Conservation (phyloP, 2,888 invertebrate genomes). For the Electrophaes corylata region DNA sequence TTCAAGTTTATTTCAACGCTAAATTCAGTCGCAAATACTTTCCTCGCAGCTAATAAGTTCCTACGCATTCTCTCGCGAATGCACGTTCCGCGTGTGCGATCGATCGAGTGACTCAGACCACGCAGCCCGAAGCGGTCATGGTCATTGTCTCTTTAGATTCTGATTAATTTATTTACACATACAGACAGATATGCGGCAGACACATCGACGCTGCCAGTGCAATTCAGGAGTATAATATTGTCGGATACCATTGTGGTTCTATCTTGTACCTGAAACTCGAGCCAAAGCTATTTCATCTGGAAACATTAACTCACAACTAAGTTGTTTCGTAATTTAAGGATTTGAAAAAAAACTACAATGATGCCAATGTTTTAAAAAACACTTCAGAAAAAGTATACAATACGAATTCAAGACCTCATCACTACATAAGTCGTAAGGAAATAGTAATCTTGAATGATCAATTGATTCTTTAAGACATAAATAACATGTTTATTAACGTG, state of each 20-base stretch:
- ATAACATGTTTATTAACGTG: slow-evolving; percentile 12
- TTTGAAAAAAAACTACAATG: not conserved
- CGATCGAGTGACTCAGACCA: slow-evolving; percentile 38
- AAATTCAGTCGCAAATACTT: slow-evolving; percentile 15
- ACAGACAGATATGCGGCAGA: slow-evolving; percentile 27
- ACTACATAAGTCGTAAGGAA: not conserved
- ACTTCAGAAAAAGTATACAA: not conserved
- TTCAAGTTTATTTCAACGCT: slow-evolving; percentile 5
- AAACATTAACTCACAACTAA: too few species aligned
- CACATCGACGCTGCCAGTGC: slow-evolving; percentile 23
- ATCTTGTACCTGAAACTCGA: slow-evolving; percentile 3
- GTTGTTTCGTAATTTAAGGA: not conserved
- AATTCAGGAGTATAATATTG: slow-evolving; percentile 6
- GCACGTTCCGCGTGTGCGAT: slow-evolving; percentile 28
- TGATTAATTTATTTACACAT: slow-evolving; percentile 33
- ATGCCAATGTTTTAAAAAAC: not conserved
- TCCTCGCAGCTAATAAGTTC: slow-evolving; percentile 19
- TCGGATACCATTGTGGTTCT: slow-evolving; percentile 2
- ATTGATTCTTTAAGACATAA: slow-evolving; percentile 8
- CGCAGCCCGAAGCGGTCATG: slow-evolving; percentile 38
- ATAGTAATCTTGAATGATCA: not conserved
- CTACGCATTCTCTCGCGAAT: slow-evolving; percentile 22
- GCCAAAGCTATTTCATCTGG: not conserved
- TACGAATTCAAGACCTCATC: not conserved
- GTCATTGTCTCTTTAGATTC: slow-evolving; percentile 39